phyloP scores from a whole-genome alignment of 2,797 vertebrate genomes.

The Urocyon cinereoargenteus region DNA sequence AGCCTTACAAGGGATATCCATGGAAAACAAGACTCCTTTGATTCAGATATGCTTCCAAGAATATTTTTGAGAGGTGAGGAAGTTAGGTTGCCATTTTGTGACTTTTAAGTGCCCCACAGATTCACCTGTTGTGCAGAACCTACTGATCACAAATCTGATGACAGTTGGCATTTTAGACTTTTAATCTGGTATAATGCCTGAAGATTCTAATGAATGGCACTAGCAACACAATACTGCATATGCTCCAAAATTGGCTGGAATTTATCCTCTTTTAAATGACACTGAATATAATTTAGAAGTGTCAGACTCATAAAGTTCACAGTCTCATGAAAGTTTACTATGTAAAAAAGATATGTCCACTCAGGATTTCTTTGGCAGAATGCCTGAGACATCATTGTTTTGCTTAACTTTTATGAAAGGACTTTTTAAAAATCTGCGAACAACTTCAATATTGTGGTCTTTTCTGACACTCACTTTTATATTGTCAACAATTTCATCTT shows the following conservation, averaged over 20 bases:
- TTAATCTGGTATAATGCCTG: constrained; percentile 78
- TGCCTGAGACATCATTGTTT: constrained; percentile 56
- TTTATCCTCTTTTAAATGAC: constrained; percentile 85
- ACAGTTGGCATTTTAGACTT: constrained; percentile 70
- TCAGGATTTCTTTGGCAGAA: constrained; percentile 75
- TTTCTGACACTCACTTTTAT: constrained; percentile 70
- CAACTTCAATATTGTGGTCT: constrained; percentile 51
- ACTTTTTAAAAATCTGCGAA: constrained; percentile 42
- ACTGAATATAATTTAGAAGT: constrained; percentile 84
- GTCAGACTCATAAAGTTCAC: constrained; percentile 83
- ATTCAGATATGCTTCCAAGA: not conserved
- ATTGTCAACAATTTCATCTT: constrained; percentile 28
- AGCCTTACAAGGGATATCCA: not conserved
- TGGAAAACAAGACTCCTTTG: not conserved
- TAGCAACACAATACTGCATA: constrained; percentile 82
- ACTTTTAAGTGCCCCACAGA: not conserved
- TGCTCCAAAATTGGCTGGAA: constrained; percentile 84
- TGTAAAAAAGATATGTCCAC: constrained; percentile 78
- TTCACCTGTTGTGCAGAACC: constrained; percentile 26
- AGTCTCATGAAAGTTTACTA: constrained; percentile 84
- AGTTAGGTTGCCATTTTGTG: not conserved
- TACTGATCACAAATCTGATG: constrained; percentile 62
- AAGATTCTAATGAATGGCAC: constrained; percentile 80
- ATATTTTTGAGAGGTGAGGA: not conserved
- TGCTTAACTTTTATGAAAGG: constrained; percentile 5